Conservation (phyloP, 2,113 vertebrate species). For the Lagopus leucura region DNA sequence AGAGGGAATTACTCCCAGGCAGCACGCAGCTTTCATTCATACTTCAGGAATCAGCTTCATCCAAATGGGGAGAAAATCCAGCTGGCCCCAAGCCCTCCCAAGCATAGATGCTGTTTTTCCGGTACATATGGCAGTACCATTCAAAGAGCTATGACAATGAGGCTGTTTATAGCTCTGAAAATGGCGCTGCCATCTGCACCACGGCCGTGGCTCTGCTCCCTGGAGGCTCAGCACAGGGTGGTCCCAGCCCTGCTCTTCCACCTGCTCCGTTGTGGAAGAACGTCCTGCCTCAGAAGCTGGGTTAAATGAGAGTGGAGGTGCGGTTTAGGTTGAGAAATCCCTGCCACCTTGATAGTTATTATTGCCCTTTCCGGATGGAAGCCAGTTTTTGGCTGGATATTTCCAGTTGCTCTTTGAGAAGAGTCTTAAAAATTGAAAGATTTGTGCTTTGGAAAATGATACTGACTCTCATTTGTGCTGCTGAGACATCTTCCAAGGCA, state of each 20-base stretch:
- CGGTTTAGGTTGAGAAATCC: background rate
- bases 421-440: background rate
- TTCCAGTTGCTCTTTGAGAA: background rate
- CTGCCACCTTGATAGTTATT: background rate
- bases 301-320: background rate
- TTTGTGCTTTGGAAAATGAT: background rate
- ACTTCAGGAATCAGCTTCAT: conserved; percentile 22
- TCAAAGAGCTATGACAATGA: conserved; percentile 93
- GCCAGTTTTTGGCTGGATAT: background rate
- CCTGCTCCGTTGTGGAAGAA: background rate
- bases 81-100: conserved; percentile 36
- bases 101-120: conserved; percentile 71
- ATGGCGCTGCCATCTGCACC: conserved; percentile 92
- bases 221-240: background rate
- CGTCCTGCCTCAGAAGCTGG: fast-evolving
- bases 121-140: conserved; percentile 92
- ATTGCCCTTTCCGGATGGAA: background rate
- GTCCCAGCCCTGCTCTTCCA: background rate
- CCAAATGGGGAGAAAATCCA: background rate
- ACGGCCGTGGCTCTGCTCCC: conserved; percentile 15
- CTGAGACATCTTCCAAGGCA: background rate
- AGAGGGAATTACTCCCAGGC: background rate
- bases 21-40: background rate
- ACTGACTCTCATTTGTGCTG: background rate
- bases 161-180: conserved; percentile 91